phyloP scores from a whole-genome alignment of 2,888 invertebrate genomes.

The Caradrina clavipalpis region DNA sequence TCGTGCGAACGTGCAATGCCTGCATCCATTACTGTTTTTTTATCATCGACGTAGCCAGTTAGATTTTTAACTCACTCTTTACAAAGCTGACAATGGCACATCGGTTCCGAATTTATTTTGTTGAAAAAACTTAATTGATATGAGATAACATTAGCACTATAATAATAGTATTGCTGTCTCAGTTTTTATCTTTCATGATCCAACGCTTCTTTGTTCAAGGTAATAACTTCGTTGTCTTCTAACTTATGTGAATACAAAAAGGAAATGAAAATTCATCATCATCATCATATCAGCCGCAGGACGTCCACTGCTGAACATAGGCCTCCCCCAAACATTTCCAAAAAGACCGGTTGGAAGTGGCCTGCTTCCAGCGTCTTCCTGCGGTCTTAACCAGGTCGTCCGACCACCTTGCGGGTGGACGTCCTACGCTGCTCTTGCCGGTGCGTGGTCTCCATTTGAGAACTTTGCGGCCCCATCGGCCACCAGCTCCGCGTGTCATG shows the following conservation, averaged over 20 bases:
- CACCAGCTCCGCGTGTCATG: no score
- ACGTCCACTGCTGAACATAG: no score
- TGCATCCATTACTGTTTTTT: constrained; percentile 58
- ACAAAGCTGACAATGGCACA: constrained; percentile 47
- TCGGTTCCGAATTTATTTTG: constrained; percentile 45
- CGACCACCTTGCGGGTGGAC: no score
- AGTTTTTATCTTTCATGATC: background rate
- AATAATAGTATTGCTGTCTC: constrained; percentile 13
- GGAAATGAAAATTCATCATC: background rate
- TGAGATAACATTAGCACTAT: constrained; percentile 8
- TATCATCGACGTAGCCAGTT: constrained; percentile 44
- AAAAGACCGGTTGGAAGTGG: no score
- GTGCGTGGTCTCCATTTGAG: no score
- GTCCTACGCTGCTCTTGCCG: no score
- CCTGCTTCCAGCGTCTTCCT: no score
- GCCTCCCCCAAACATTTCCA: no score
- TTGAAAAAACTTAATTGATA: constrained; percentile 40
- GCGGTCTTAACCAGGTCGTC: no score
- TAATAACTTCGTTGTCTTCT: constrained; percentile 4
- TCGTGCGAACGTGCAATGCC: constrained; percentile 68
- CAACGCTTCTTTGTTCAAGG: background rate
- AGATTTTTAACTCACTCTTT: constrained; percentile 49
- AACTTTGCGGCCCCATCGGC: no score
- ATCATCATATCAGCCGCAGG: no score
- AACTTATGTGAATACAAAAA: background rate